Percentiles rank a stretch among this genome's conserved stretches.
phyloP scores from a whole-genome alignment of 1,140 invertebrate genomes.

The Lutraria rhynchaena region DNA sequence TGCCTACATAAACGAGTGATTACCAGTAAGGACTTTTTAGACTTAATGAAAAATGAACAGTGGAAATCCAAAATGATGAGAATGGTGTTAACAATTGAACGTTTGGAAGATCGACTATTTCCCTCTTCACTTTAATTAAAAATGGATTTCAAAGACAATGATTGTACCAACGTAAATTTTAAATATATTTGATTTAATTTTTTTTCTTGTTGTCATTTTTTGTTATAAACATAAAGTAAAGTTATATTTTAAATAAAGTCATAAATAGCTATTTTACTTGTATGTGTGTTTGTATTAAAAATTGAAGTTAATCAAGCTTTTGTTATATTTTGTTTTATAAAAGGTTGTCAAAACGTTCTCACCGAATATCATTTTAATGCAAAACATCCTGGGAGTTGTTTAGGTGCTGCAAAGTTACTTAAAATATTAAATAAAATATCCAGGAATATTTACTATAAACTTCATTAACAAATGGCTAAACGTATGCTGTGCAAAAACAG shows the following conservation, averaged over 20 bases:
- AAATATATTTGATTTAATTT: too few relatives aligned
- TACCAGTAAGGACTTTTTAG: slow-evolving; percentile 24
- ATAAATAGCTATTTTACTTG: too few relatives aligned
- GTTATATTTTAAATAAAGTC: too few relatives aligned
- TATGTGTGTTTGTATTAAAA: too few relatives aligned
- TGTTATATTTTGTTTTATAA: too few relatives aligned
- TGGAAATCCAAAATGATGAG: slow-evolving; percentile 42
- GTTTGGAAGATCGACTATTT: slow-evolving; percentile 27
- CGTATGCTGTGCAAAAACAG: slow-evolving; percentile 42
- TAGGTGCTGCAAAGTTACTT: slow-evolving; percentile 22
- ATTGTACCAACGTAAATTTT: too few relatives aligned
- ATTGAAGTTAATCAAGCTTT: too few relatives aligned
- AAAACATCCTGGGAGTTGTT: slow-evolving; percentile 46
- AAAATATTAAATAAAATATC: slow-evolving; percentile 43
- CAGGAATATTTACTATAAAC: slow-evolving; percentile 32
- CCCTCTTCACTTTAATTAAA: too few relatives aligned
- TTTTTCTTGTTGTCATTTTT: too few relatives aligned
- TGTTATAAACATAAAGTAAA: too few relatives aligned
- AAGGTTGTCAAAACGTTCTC: slow-evolving; percentile 19
- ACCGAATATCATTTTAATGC: slow-evolving; percentile 47
- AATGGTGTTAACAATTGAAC: slow-evolving; percentile 23
- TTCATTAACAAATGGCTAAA: slow-evolving; percentile 57
- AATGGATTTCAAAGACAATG: too few relatives aligned
- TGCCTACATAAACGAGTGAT: slow-evolving; percentile 23
- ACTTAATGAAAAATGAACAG: slow-evolving; percentile 38